A percentile compares a stretch with the other conserved stretches of the same genome.
Evolutionary conservation across 2,888 invertebrate genomes (phyloP).

Genomic region (Cephus pygmeus): DNA sequence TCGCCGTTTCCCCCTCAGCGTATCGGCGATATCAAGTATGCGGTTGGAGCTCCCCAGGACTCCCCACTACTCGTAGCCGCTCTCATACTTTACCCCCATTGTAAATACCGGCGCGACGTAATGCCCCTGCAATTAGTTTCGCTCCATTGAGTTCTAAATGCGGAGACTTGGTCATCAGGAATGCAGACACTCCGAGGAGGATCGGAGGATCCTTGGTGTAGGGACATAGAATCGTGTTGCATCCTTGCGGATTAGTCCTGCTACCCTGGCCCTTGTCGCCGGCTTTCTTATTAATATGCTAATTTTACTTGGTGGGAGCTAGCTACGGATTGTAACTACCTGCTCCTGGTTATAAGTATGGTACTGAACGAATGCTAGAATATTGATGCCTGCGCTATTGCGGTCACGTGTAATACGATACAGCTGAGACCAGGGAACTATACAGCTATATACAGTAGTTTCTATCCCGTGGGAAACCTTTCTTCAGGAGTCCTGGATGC

Average conservation of each 20-base stretch:
- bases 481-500: neutral
- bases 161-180: conserved; percentile 62
- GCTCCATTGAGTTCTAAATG: conserved; percentile 66
- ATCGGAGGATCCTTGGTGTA: conserved; percentile 45
- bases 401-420: conserved; percentile 65
- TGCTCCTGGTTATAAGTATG: neutral
- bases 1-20: neutral
- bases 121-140: conserved; percentile 58
- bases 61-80: neutral
- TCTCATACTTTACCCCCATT: neutral
- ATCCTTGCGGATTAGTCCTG: conserved; percentile 59
- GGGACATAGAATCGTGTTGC: conserved; percentile 26
- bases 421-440: conserved; percentile 60
- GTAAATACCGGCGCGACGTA: conserved; percentile 14
- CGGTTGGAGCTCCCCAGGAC: neutral
- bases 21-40: neutral
- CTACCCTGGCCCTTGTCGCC: conserved; percentile 64
- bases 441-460: conserved; percentile 18
- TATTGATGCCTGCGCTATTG: conserved; percentile 28
- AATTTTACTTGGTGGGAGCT: conserved; percentile 46
- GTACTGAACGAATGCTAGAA: neutral
- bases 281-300: conserved; percentile 66
- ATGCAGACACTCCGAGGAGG: conserved; percentile 54
- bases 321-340: neutral
- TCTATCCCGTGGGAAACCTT: neutral